A percentile compares a stretch with the other conserved stretches of the same genome.
These are phyloP conservation scores for Pseudorhombus dupliciocellatus DNA, from an alignment of 2,113 vertebrate genomes.

Conservation along the genomic window DNA sequence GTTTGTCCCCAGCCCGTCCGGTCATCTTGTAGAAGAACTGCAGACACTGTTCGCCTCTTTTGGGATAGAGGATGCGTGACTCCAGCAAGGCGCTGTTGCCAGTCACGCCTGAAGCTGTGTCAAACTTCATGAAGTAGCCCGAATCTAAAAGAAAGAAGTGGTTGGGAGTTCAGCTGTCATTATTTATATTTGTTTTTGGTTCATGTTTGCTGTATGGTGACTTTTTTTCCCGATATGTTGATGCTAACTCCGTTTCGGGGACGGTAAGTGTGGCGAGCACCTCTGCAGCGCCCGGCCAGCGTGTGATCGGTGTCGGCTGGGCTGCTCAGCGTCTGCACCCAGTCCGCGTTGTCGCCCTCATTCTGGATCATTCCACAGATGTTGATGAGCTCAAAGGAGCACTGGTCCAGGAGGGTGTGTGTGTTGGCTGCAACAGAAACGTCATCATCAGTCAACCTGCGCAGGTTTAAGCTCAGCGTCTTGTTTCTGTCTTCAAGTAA, in stretches of 20 bases:
- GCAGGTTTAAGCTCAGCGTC: too few relatives aligned
- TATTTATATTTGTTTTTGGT: too few relatives aligned
- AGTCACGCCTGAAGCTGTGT: slow-evolving; percentile 66
- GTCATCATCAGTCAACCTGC: slow-evolving; percentile 1
- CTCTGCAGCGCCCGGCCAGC: slow-evolving; percentile 83
- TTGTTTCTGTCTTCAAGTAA: too few relatives aligned
- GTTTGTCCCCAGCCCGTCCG: slow-evolving; percentile 80
- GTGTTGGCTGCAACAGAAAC: slow-evolving; percentile 79
- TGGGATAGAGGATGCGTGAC: slow-evolving; percentile 91
- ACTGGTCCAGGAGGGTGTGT: slow-evolving; percentile 90
- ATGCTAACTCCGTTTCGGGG: too few relatives aligned
- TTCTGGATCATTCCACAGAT: slow-evolving; percentile 95
- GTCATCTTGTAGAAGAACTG: slow-evolving; percentile 91
- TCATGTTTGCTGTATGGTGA: too few relatives aligned
- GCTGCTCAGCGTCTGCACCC: slow-evolving; percentile 80
- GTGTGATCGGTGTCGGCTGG: slow-evolving; percentile 81
- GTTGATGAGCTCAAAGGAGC: slow-evolving; percentile 88
- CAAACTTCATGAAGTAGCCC: slow-evolving; percentile 88
- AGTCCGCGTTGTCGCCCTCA: slow-evolving; percentile 81
- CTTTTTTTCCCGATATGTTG: too few relatives aligned
- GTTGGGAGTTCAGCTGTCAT: too few relatives aligned
- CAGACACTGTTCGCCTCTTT: slow-evolving; percentile 86
- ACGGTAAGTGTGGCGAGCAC: slow-evolving; percentile 65
- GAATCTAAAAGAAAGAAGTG: slow-evolving; percentile 66
- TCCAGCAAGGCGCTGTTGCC: slow-evolving; percentile 85